These are phyloP conservation scores for Pollenia labialis DNA, from an alignment of 2,888 invertebrate species.

Conservation along the genomic window DNA sequence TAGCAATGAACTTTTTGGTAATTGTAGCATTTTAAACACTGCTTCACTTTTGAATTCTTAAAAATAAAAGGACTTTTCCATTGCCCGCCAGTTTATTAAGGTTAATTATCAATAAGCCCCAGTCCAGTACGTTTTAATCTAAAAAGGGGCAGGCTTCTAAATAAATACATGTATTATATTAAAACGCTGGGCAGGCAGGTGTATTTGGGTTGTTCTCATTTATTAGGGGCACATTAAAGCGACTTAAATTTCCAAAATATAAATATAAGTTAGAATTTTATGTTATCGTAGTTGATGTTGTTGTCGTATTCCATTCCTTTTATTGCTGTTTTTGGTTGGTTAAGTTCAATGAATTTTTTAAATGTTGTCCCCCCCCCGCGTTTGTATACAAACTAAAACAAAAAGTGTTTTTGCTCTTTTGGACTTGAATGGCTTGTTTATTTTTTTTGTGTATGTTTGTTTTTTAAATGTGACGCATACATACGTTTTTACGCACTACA, in stretches of 20 bases:
- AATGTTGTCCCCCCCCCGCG: background rate
- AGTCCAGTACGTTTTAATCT: conserved; percentile 3
- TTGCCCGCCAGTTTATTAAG: background rate
- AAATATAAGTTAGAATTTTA: conserved; percentile 12
- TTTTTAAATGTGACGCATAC: conserved; percentile 1
- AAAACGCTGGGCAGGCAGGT: conserved; percentile 15
- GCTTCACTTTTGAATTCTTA: too few relatives aligned
- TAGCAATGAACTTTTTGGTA: too few relatives aligned
- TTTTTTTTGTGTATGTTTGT: background rate
- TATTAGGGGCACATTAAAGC: conserved; percentile 4
- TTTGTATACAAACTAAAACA: conserved; percentile 16
- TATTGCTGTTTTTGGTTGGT: conserved; percentile 22
- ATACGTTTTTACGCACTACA: too few relatives aligned
- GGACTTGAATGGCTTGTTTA: conserved; percentile 28
- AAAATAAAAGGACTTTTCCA: too few relatives aligned
- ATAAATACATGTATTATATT: background rate
- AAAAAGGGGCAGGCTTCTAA: conserved; percentile 21
- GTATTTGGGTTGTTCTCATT: conserved; percentile 8
- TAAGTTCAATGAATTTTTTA: conserved; percentile 43
- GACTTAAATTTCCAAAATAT: background rate
- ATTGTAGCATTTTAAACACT: too few relatives aligned
- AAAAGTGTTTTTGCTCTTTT: conserved; percentile 41
- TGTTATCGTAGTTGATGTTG: conserved; percentile 11
- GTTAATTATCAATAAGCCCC: conserved; percentile 20
- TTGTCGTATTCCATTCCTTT: background rate